These are phyloP conservation scores for Eurois occulta DNA, from an alignment of 2,888 invertebrate genomes.

Conservation along the genomic window DNA sequence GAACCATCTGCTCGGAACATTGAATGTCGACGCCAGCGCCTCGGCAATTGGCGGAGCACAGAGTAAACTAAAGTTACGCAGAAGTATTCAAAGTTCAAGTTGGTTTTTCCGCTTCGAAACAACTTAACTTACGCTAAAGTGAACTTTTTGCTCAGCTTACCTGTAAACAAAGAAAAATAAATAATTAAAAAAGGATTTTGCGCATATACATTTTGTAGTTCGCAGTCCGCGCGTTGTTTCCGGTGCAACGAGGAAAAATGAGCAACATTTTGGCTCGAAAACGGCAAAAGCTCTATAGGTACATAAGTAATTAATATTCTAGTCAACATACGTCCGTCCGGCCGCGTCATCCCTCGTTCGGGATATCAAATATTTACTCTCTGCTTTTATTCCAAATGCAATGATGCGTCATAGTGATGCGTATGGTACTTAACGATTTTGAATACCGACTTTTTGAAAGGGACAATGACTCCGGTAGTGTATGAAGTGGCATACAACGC, in stretches of 20 bases:
- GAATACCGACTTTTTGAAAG: conserved; percentile 27
- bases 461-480: conserved; percentile 44
- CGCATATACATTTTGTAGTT: conserved; percentile 33
- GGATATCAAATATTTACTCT: conserved; percentile 75
- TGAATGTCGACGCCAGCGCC: conserved; percentile 71
- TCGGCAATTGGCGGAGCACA: conserved; percentile 51
- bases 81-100: conserved; percentile 36
- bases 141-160: conserved; percentile 50
- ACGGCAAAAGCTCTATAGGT: conserved; percentile 62
- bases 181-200: conserved; percentile 50
- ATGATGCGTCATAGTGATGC: conserved; percentile 65
- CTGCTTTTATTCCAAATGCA: conserved; percentile 73
- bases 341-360: conserved; percentile 66
- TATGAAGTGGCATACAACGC: neutral
- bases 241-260: conserved; percentile 58
- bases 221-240: conserved; percentile 27
- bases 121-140: conserved; percentile 49
- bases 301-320: conserved; percentile 79
- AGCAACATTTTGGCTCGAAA: conserved; percentile 53
- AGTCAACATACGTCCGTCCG: conserved; percentile 74
- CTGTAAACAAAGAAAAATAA: conserved; percentile 63
- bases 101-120: conserved; percentile 26
- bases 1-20: conserved; percentile 69
- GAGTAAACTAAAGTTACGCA: conserved; percentile 73
- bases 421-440: conserved; percentile 35